Percentiles rank a stretch among this genome's conserved stretches.
Evolutionary conservation across 2,888 invertebrate species (phyloP).

Genomic region (Zele albiditarsus): DNA sequence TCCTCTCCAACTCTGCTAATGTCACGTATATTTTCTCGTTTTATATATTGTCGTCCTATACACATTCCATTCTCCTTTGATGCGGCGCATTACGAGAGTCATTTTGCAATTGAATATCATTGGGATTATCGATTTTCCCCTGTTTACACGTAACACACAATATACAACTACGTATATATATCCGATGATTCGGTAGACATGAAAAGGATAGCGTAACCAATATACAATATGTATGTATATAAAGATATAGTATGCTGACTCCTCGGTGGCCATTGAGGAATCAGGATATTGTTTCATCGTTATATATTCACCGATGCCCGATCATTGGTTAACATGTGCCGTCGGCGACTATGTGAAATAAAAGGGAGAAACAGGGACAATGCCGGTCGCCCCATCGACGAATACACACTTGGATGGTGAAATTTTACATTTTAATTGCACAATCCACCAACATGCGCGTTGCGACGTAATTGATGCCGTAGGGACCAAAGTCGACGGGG

Average conservation of each 20-base stretch:
- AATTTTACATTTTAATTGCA: conserved; percentile 65
- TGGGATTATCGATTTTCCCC: conserved; percentile 28
- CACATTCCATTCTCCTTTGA: too few relatives aligned
- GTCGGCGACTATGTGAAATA: conserved; percentile 49
- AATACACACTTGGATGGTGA: conserved; percentile 53
- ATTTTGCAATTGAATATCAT: conserved; percentile 33
- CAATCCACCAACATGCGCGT: conserved; percentile 53
- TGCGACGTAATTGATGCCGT: conserved; percentile 61
- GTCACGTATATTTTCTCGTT: too few relatives aligned
- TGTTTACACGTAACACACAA: conserved; percentile 34
- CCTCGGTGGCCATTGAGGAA: conserved; percentile 13
- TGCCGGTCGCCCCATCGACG: conserved; percentile 25
- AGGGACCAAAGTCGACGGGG: conserved; percentile 52
- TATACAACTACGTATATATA: conserved; percentile 6
- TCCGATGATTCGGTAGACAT: conserved; percentile 19
- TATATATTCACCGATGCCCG: conserved; percentile 7
- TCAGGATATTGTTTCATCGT: conserved; percentile 9
- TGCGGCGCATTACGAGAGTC: too few relatives aligned
- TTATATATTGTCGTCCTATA: too few relatives aligned
- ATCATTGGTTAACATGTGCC: conserved; percentile 29
- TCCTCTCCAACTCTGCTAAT: too few relatives aligned
- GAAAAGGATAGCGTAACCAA: not conserved
- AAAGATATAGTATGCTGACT: conserved; percentile 19
- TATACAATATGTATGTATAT: not conserved
- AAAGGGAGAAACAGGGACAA: conserved; percentile 44